Conservation (phyloP, 35 echinoderm and acorn worm species). For the Strongylocentrotus purpuratus region DNA sequence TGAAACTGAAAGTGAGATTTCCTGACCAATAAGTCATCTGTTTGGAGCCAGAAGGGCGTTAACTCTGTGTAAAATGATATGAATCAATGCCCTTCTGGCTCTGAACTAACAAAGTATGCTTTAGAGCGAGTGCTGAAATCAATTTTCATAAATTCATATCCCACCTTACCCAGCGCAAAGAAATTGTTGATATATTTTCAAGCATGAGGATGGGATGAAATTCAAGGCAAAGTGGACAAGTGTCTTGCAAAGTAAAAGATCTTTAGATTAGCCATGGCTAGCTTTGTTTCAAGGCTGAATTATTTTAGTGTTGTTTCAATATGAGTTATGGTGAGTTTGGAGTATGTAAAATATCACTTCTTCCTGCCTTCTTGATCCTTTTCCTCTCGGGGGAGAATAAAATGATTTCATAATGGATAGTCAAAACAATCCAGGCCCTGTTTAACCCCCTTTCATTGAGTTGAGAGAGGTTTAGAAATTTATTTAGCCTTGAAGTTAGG, state of each 20-base stretch:
- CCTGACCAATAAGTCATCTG: no score
- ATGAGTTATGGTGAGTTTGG: neutral
- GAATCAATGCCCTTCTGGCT: no score
- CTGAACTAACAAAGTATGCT: no score
- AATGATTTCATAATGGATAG: no score
- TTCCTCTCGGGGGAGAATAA: no score
- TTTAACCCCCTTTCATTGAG: neutral
- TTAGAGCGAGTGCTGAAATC: neutral
- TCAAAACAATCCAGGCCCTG: no score
- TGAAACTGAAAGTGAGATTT: no score
- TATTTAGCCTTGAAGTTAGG: neutral
- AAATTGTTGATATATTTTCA: neutral
- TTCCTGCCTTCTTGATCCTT: neutral
- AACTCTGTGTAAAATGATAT: no score
- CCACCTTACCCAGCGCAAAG: neutral
- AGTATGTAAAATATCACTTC: neutral
- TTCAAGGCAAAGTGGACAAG: neutral
- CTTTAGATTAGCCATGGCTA: neutral
- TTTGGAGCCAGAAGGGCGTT: no score
- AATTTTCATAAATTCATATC: neutral
- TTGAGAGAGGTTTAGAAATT: neutral
- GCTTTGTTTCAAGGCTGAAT: neutral
- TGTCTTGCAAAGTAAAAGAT: neutral
- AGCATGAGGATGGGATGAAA: neutral
- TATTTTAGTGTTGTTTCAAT: neutral